Conservation (phyloP, 2,113 vertebrate species). For the Tichodroma muraria region DNA sequence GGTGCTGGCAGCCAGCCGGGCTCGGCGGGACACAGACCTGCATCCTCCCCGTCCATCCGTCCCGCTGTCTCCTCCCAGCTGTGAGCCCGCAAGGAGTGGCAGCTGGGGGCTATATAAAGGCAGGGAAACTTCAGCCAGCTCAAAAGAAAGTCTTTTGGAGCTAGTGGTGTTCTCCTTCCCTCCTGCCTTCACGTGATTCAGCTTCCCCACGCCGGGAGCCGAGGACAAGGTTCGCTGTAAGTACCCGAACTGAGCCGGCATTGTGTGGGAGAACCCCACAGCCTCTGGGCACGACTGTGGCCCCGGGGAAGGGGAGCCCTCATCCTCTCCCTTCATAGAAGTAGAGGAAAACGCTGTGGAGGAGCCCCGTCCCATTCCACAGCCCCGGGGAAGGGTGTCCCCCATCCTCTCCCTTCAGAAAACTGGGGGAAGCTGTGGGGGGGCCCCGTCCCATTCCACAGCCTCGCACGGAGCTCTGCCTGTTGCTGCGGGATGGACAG, state of each 20-base stretch:
- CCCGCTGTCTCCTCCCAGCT: conserved; percentile 58
- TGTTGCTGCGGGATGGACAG: background rate
- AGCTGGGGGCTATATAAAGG: conserved; percentile 45
- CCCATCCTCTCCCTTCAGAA: background rate
- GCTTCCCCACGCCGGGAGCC: background rate
- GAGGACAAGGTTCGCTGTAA: conserved; percentile 5
- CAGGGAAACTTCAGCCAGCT: conserved; percentile 8
- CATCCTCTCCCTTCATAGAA: background rate
- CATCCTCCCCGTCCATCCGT: conserved; percentile 18
- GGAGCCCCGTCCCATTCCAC: background rate
- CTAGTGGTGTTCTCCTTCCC: background rate
- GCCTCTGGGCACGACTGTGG: background rate
- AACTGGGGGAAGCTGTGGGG: too few relatives aligned
- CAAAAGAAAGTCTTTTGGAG: conserved; percentile 14
- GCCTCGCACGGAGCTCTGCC: background rate
- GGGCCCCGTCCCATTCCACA: background rate
- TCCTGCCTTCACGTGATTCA: conserved; percentile 19
- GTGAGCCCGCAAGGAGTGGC: conserved; percentile 37
- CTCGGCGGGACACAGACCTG: background rate
- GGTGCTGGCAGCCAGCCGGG: background rate
- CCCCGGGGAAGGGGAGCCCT: background rate
- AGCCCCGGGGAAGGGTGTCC: background rate
- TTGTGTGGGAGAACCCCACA: background rate
- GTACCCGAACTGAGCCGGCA: background rate
- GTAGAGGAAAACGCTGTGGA: background rate